Evolutionary conservation across 2,888 invertebrate species (phyloP), one percentile per base, ranked within the genome.

Genomic region (Asteroscopus sphinx): DNA sequence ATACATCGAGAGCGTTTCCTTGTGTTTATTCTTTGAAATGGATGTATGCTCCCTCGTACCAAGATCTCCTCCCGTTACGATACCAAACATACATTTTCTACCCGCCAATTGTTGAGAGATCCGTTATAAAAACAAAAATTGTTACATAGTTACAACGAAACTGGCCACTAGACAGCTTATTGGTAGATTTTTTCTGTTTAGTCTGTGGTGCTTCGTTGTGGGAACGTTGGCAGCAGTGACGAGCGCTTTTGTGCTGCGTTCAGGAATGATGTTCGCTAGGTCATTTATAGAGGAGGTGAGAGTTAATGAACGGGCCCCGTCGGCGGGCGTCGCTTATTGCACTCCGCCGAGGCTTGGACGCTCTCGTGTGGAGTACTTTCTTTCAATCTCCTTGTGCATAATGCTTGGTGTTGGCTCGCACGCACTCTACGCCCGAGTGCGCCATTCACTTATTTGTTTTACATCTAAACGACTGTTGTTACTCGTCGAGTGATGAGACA

Each of bases 341-440:
- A 87, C 91, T 91, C 89, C 80, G 85, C 66, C 81, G 85, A 82
- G 88, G 77, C 89, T 90, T 80, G 92, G 92, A 90, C 92, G 90
- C 91, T 86, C 91, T 91, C 86, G 81, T 86, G 86, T 91, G 85
- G 86, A 91, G 91, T 80, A 89, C 89, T 89, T 92, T 92, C 92
- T 92, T 92, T 91, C 92, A 92, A 90, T 88, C 88, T 88, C 85
- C 90, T 89, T 88, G 89, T 91, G 92, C 90, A 93, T 92, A 92
- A 92, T 92, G 90, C 88, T 83, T 81, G 82, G 84, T 86, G 89
- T 87, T 87, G 81, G 87, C 85, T 85, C 79, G 86, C 88, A 91
- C 91, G 91, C 90, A 91, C 90, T 89, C 86, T 82, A 76, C 77
- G 76, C 69, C 79, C 72, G 85, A 88, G 89, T 87, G 87, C 82